Percentiles rank a stretch among this genome's conserved stretches.
Evolutionary conservation across 2,888 invertebrate species (phyloP).

Genomic region (Aphidoletes aphidimyza): DNA sequence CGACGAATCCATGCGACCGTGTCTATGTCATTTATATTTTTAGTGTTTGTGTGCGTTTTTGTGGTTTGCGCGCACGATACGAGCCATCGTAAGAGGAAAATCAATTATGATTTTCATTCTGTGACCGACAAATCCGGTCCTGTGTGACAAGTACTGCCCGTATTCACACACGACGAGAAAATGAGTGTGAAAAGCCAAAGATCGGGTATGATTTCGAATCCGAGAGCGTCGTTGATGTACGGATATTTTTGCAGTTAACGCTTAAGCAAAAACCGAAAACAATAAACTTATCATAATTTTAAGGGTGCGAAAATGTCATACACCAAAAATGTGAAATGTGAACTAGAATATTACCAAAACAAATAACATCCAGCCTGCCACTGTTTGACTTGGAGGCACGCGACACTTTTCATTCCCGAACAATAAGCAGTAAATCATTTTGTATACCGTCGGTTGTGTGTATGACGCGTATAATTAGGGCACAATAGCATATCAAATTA

Average conservation of each 20-base stretch:
- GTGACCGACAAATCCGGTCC: neutral
- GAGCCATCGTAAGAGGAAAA: neutral
- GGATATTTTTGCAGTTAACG: neutral
- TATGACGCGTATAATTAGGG: constrained; percentile 61
- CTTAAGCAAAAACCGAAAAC: constrained; percentile 5
- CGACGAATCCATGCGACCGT: neutral
- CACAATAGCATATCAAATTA: constrained; percentile 60
- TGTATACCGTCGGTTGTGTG: constrained; percentile 57
- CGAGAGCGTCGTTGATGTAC: neutral
- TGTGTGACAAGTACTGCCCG: neutral
- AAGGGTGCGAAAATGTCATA: constrained; percentile 50
- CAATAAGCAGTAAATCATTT: constrained; percentile 55
- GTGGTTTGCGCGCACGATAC: no score
- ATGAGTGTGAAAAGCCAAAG: no score
- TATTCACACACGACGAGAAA: neutral
- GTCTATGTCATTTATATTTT: neutral
- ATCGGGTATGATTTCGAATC: no score
- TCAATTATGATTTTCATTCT: neutral
- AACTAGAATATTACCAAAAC: constrained; percentile 12
- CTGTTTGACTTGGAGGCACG: constrained; percentile 53
- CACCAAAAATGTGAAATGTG: neutral
- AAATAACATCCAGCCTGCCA: neutral
- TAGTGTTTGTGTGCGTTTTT: no score
- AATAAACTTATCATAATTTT: constrained; percentile 53
- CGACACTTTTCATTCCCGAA: constrained; percentile 52